Evolutionary conservation across 2,113 vertebrate species (phyloP), one percentile per base, ranked within the genome.

Genomic region (Pica pica): DNA sequence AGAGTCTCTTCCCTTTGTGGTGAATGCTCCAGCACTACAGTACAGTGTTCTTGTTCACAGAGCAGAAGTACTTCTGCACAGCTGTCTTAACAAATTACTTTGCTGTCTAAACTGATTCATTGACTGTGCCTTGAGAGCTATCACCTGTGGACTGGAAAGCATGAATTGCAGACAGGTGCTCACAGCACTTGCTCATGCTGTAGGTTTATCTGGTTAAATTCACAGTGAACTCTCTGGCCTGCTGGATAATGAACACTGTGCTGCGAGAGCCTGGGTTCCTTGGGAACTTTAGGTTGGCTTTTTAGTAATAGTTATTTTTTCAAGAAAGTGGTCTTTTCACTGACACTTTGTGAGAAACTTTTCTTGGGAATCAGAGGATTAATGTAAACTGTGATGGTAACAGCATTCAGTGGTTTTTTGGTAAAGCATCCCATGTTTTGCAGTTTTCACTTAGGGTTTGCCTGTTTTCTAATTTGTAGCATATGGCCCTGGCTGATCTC

Each of bases 401-500:
- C 17, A 41, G 39, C 52, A 35, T 59, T 90, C 20, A 41, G 0
- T 59, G 16, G 16, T 63, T 68, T 41, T 63, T 88, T 74, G 7
- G 10, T 68, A 35, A 87, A 61, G 44, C 41, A 41, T 83, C n/a
- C 30, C 22, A 11, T 42, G 20, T 90, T 88, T 59, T 74, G 33
- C 49, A 41, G 28, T 68, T 95, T 86, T 83, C 61, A 56, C 74
- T 90, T 50, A 61, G 1, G 3, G 4, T 81, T 91, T 94, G 77
- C 57, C 65, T 46, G 59, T 96, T 80, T 95, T 61, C 93, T 97
- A 53, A 79, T 93, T 97, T 94, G 68, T 90, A 99, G 99, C 78
- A 97, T 99, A 96, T 99, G 99, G 99, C 99, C 99, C 31, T 99
- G 99, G 99, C 97, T 99, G 70, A 99, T 99, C 89, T 99, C 99